Evolutionary conservation across 2,113 vertebrate species (phyloP).

Genomic region (Epinephelus cyanopodus): DNA sequence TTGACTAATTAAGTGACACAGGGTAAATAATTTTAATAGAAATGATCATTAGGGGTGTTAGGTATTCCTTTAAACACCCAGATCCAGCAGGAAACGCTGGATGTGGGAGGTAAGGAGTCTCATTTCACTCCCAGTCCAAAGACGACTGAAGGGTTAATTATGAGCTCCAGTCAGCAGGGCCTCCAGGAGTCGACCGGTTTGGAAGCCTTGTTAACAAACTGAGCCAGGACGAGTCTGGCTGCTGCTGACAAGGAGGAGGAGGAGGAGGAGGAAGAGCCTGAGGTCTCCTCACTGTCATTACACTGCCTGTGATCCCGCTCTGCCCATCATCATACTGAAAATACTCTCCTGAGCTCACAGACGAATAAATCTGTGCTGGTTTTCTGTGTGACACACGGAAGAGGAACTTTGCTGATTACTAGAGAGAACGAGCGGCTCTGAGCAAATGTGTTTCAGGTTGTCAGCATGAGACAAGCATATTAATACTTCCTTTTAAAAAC

Average conservation of each 20-base stretch:
- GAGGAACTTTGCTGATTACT: conserved; percentile 1
- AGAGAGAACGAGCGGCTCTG: not conserved
- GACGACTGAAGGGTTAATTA: conserved; percentile 15
- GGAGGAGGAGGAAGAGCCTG: conserved; percentile 3
- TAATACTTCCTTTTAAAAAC: not conserved
- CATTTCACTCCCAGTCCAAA: not conserved
- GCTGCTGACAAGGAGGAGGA: not conserved
- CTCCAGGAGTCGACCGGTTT: conserved; percentile 26
- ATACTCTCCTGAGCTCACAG: conserved; percentile 33
- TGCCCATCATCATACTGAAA: conserved; percentile 39
- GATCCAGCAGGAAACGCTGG: not conserved
- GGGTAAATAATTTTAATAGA: too few species aligned
- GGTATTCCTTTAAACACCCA: not conserved
- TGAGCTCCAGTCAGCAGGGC: conserved; percentile 1
- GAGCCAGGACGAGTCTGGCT: conserved; percentile 15
- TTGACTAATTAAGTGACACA: too few species aligned
- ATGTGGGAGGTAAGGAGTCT: not conserved
- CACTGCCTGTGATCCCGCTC: conserved; percentile 8
- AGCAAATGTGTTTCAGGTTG: not conserved
- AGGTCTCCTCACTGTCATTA: conserved; percentile 60
- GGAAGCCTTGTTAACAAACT: conserved; percentile 13
- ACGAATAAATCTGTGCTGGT: conserved; percentile 34
- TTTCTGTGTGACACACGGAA: not conserved
- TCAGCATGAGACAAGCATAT: not conserved
- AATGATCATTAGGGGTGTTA: too few species aligned